Evolutionary conservation across 1,140 invertebrate species (phyloP).

Genomic region (Anastatus disparis): DNA sequence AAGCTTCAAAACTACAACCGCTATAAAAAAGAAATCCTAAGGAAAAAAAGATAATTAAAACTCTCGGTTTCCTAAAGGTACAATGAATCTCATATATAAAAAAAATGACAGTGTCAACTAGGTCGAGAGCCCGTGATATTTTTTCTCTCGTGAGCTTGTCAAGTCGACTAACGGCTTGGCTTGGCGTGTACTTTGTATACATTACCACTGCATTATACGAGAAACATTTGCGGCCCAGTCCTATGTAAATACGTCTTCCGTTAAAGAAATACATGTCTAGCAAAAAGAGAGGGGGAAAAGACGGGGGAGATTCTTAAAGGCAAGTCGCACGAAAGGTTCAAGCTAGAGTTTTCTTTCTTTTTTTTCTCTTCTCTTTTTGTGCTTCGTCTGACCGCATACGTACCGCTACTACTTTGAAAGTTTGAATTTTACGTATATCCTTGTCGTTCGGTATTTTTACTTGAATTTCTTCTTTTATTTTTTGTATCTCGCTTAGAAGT

Average conservation of each 20-base stretch:
- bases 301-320: too few species aligned
- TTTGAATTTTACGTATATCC: too few species aligned
- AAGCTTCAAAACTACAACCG: too few species aligned
- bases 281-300: too few species aligned
- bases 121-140: neutral
- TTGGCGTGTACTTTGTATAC: neutral
- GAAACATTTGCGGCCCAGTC: too few species aligned
- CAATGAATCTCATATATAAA: constrained; percentile 22
- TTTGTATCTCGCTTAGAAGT: too few species aligned
- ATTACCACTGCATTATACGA: constrained; percentile 18
- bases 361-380: neutral
- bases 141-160: neutral
- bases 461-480: too few species aligned
- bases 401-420: neutral
- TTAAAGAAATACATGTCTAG: too few species aligned
- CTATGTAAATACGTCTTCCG: constrained; percentile 37
- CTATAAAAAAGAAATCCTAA: too few species aligned
- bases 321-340: too few species aligned
- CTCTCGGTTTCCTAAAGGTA: neutral
- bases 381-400: neutral
- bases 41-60: neutral
- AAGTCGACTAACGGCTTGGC: neutral
- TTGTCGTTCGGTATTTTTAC: too few species aligned
- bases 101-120: constrained; percentile 7
- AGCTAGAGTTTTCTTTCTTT: too few species aligned